Evolutionary conservation across 1,140 invertebrate species (phyloP).

Genomic region (Melitaea cinxia): DNA sequence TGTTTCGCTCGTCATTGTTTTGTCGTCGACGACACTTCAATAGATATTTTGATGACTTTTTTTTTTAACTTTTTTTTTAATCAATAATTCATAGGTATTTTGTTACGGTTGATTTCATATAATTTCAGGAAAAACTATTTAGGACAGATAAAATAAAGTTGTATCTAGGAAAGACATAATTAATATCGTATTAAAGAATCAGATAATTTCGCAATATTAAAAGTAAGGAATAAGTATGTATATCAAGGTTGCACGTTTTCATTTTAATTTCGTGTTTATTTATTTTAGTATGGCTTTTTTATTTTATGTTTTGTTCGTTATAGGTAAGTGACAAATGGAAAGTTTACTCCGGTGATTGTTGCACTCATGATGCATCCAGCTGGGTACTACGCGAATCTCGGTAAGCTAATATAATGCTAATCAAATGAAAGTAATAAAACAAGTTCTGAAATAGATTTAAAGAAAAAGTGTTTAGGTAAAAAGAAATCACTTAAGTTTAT

Average conservation of each 20-base stretch:
- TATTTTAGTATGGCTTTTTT: constrained; percentile 13
- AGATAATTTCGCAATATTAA: constrained; percentile 1
- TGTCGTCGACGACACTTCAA: constrained; percentile 10
- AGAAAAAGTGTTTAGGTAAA: not conserved
- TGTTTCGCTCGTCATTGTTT: constrained; percentile 26
- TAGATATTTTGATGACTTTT: constrained; percentile 1
- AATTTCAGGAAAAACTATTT: not conserved
- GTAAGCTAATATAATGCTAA: constrained; percentile 53
- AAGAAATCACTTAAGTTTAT: not conserved
- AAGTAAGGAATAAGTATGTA: not conserved
- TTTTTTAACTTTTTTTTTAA: too few species aligned
- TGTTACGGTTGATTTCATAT: not conserved
- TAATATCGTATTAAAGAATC: constrained; percentile 1
- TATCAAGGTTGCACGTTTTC: not conserved
- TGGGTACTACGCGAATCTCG: constrained; percentile 77
- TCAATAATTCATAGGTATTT: too few species aligned
- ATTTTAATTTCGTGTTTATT: constrained; percentile 12
- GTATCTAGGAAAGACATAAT: not conserved
- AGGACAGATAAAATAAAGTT: not conserved
- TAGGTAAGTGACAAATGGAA: constrained; percentile 81
- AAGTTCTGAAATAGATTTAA: not conserved
- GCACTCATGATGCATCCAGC: constrained; percentile 73
- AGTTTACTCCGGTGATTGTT: constrained; percentile 69
- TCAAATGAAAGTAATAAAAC: not conserved
- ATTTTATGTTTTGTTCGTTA: constrained; percentile 55